Evolutionary conservation across 2,888 invertebrate species (phyloP).

Genomic region (Mythimna loreyi): DNA sequence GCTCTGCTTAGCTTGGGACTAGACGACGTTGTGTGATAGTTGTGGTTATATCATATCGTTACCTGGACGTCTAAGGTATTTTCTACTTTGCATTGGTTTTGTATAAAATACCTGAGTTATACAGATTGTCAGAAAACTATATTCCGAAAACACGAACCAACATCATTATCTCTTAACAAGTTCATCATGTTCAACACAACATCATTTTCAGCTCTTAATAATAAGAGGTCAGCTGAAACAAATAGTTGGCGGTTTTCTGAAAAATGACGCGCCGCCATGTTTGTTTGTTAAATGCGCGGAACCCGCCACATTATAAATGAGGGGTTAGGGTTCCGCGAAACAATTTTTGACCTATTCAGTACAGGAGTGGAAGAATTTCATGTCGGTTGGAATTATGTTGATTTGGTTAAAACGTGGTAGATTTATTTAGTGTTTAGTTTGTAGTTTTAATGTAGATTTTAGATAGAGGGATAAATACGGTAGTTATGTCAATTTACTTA

Average conservation of each 20-base stretch:
- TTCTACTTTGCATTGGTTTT: no score
- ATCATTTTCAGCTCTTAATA: constrained; percentile 60
- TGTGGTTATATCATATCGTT: no score
- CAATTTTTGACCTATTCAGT: constrained; percentile 35
- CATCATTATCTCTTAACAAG: constrained; percentile 2
- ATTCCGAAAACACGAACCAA: neutral
- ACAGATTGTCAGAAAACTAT: no score
- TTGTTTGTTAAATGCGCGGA: constrained; percentile 69
- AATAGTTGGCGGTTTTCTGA: constrained; percentile 78
- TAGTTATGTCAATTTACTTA: no score
- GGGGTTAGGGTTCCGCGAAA: constrained; percentile 20
- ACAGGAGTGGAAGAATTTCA: constrained; percentile 12
- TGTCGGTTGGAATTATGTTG: neutral
- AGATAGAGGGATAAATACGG: no score
- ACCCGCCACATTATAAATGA: constrained; percentile 58
- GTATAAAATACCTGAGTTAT: no score
- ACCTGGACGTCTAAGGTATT: no score
- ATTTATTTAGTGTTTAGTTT: no score
- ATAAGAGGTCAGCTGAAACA: constrained; percentile 70
- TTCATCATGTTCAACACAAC: constrained; percentile 11
- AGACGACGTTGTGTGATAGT: no score
- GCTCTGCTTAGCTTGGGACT: no score
- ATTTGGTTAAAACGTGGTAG: neutral
- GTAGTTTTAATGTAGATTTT: no score
- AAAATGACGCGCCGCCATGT: constrained; percentile 74